Conservation (phyloP, 2,797 vertebrate genomes). For the Furcifer pardalis region DNA sequence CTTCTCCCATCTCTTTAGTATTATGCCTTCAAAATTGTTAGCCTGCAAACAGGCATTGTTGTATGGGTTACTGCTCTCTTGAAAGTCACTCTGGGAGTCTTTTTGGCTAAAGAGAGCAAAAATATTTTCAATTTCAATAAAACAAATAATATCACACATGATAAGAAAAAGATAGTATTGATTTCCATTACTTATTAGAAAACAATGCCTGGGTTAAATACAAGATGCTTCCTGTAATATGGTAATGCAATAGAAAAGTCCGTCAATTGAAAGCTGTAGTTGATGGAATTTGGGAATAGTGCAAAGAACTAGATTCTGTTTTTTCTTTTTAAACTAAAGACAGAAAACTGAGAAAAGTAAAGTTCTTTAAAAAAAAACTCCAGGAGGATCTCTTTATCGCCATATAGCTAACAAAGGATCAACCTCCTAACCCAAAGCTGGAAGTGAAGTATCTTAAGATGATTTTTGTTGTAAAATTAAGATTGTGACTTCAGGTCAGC, state of each 20-base stretch:
- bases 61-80: constrained; percentile 3
- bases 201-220: constrained; percentile 44
- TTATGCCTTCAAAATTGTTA: neutral
- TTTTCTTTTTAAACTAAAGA: constrained; percentile 9
- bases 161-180: constrained; percentile 27
- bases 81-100: neutral
- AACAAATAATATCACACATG: neutral
- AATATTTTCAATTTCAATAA: neutral
- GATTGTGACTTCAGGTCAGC: constrained; percentile 29
- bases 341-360: constrained; percentile 1
- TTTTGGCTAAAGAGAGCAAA: neutral
- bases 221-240: constrained; percentile 34
- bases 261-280: constrained; percentile 59
- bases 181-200: constrained; percentile 46
- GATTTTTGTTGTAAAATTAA: constrained; percentile 14
- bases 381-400: constrained; percentile 15
- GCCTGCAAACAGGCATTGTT: neutral
- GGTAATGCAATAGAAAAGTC: constrained; percentile 29
- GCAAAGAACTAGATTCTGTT: constrained; percentile 23
- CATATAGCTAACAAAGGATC: constrained; percentile 15
- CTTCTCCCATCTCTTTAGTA: neutral
- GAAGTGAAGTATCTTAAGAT: neutral
- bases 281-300: constrained; percentile 42
- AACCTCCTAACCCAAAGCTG: neutral
- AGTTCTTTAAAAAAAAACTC: neutral